phyloP scores from a whole-genome alignment of 2,888 invertebrate species.

The Ophraella communa region DNA sequence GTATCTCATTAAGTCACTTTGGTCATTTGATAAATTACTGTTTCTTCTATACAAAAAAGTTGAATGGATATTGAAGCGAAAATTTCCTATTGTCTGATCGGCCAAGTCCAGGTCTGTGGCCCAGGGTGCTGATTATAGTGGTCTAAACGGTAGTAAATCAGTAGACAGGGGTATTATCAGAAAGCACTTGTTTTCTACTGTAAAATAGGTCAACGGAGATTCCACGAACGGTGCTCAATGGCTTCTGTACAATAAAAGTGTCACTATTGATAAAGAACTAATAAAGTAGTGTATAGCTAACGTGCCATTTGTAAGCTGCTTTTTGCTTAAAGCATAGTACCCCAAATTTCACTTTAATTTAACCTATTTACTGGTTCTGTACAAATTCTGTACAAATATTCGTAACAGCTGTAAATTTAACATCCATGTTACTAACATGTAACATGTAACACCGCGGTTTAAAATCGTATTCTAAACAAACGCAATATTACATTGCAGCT shows the following conservation, averaged over 20 bases:
- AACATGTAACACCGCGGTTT: no score
- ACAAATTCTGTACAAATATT: no score
- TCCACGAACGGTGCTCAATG: slow-evolving; percentile 19
- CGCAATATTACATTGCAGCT: no score
- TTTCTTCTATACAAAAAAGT: no score
- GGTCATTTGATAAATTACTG: no score
- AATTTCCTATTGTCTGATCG: neutral
- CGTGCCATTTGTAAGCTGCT: slow-evolving; percentile 12
- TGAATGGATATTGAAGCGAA: neutral
- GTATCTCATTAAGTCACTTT: no score
- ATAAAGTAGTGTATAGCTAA: slow-evolving; percentile 19
- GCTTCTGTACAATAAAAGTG: slow-evolving; percentile 30
- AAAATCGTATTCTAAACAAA: no score
- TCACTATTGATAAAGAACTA: slow-evolving; percentile 26
- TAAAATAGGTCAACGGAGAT: slow-evolving; percentile 30
- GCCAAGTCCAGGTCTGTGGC: neutral
- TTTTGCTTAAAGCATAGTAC: neutral
- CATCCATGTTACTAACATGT: no score
- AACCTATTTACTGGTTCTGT: no score
- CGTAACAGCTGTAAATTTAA: no score
- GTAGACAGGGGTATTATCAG: slow-evolving; percentile 32
- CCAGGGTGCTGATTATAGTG: slow-evolving; percentile 5
- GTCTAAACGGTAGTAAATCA: slow-evolving; percentile 32
- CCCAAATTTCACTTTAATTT: no score
- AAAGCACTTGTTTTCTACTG: slow-evolving; percentile 28